Conservation (phyloP, 2,888 invertebrate genomes). For the Dryobotodes eremita region DNA sequence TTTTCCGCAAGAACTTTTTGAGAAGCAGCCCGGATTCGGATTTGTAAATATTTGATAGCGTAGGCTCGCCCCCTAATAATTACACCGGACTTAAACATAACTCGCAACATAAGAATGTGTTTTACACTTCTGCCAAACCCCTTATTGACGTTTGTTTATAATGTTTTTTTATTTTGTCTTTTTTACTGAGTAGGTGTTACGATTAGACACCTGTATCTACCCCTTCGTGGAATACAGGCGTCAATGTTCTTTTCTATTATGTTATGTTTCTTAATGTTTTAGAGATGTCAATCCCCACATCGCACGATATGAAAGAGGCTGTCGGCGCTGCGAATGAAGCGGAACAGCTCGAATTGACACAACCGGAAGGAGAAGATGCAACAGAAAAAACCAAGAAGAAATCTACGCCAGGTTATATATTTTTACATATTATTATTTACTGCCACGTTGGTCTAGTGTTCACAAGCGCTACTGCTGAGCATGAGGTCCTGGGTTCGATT, state of each 20-base stretch:
- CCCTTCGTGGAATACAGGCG: not conserved
- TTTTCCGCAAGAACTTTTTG: not conserved
- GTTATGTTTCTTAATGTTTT: conserved; percentile 8
- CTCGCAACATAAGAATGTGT: too few species aligned
- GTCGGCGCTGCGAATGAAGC: conserved; percentile 79
- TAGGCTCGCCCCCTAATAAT: too few species aligned
- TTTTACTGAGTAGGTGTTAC: too few species aligned
- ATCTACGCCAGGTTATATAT: conserved; percentile 72
- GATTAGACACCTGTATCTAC: too few species aligned
- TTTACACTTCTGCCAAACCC: too few species aligned
- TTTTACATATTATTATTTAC: not conserved
- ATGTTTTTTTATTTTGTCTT: too few species aligned
- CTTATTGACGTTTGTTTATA: too few species aligned
- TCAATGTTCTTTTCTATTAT: not conserved
- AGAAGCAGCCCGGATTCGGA: not conserved
- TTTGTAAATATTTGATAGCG: not conserved
- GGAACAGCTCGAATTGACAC: conserved; percentile 39
- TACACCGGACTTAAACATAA: too few species aligned
- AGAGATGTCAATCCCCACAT: conserved; percentile 82
- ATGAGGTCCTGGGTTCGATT: too few species aligned
- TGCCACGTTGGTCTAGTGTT: too few species aligned
- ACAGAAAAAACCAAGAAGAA: conserved; percentile 74
- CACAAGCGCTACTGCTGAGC: too few species aligned
- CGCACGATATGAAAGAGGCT: conserved; percentile 80
- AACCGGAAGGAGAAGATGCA: conserved; percentile 65